phyloP scores from a whole-genome alignment of 2,797 vertebrate genomes.

The Sternarchorhynchus goeldii region DNA sequence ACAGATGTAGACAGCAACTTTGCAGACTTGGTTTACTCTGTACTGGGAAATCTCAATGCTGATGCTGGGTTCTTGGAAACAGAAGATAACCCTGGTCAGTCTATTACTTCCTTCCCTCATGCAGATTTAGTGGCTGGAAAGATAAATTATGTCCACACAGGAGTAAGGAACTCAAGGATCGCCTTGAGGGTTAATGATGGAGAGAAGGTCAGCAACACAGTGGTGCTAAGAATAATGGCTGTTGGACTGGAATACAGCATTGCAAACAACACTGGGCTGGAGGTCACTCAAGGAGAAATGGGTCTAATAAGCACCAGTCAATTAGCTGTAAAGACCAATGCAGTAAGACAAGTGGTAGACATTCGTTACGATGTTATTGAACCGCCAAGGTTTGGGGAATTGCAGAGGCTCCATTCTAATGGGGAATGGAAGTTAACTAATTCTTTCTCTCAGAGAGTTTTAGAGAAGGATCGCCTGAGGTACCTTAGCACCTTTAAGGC shows the following conservation, averaged over 20 bases:
- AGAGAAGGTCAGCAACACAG: slow-evolving; percentile 88
- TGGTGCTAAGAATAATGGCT: slow-evolving; percentile 84
- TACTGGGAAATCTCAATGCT: slow-evolving; percentile 85
- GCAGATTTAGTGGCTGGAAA: slow-evolving; percentile 77
- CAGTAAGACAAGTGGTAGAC: slow-evolving; percentile 76
- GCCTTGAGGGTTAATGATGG: slow-evolving; percentile 88
- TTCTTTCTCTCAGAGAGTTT: slow-evolving; percentile 81
- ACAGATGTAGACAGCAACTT: slow-evolving; percentile 81
- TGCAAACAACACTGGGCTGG: slow-evolving; percentile 79
- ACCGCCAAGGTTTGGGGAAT: slow-evolving; percentile 80
- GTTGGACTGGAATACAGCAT: slow-evolving; percentile 81
- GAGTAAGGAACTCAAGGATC: slow-evolving; percentile 83
- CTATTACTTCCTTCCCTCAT: slow-evolving; percentile 79
- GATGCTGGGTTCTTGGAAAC: slow-evolving; percentile 87
- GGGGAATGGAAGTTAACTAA: slow-evolving; percentile 81
- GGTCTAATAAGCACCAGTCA: slow-evolving; percentile 76
- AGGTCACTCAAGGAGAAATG: slow-evolving; percentile 76
- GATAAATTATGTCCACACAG: slow-evolving; percentile 83
- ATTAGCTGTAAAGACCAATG: slow-evolving; percentile 82
- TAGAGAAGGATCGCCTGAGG: slow-evolving; percentile 77
- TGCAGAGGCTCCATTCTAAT: slow-evolving; percentile 78
- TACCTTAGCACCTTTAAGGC: slow-evolving; percentile 82
- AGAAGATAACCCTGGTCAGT: slow-evolving; percentile 72
- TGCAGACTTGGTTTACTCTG: slow-evolving; percentile 74
- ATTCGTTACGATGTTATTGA: slow-evolving; percentile 78